A percentile compares a stretch with the other conserved stretches of the same genome.
Conservation (phyloP, 2,888 invertebrate genomes). For the Tryphoninae sp. region DNA sequence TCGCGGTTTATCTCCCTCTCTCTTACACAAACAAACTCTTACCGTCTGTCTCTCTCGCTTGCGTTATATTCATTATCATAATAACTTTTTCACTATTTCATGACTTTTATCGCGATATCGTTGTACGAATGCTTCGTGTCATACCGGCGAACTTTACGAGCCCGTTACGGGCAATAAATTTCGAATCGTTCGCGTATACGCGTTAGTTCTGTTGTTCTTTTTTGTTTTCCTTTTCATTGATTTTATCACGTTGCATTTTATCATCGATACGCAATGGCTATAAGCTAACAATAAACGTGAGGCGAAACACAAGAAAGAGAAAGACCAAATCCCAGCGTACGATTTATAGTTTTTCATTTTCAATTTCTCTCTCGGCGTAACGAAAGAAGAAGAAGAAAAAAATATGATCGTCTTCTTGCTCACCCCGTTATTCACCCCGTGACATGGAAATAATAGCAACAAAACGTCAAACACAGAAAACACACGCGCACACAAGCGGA, state of each 20-base stretch:
- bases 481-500: neutral
- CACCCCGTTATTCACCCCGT: neutral
- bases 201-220: neutral
- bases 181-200: slow-evolving; percentile 13
- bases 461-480: slow-evolving; percentile 36
- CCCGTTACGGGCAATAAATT: slow-evolving; percentile 35
- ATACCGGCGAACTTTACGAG: slow-evolving; percentile 46
- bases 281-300: neutral
- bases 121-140: slow-evolving; percentile 34
- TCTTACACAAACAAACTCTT: neutral
- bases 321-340: neutral
- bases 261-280: slow-evolving; percentile 8
- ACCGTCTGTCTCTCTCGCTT: neutral
- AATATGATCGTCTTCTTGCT: slow-evolving; percentile 13
- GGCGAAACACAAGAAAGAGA: neutral
- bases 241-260: slow-evolving; percentile 41
- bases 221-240: slow-evolving; percentile 30
- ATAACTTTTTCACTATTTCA: slow-evolving; percentile 22
- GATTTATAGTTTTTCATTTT: slow-evolving; percentile 1
- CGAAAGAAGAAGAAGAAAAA: neutral
- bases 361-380: slow-evolving; percentile 2
- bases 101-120: slow-evolving; percentile 13
- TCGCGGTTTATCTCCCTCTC: neutral
- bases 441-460: slow-evolving; percentile 38
- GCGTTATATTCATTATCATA: slow-evolving; percentile 29